These are phyloP conservation scores for Platyscapa corneri DNA, from an alignment of 1,140 invertebrate species.

Conservation along the genomic window DNA sequence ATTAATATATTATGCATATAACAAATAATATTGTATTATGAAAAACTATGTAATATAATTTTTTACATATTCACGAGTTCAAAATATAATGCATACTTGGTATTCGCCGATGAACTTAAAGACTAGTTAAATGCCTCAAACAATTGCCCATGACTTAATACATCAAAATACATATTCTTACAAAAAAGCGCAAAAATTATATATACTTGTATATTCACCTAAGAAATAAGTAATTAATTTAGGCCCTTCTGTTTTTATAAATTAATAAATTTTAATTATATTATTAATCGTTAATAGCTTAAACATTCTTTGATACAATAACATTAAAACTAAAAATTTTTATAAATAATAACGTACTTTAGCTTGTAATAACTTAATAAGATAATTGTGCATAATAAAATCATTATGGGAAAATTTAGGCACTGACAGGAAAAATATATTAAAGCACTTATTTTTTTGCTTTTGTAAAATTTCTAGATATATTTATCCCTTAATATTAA, in stretches of 20 bases:
- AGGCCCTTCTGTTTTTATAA: constrained; percentile 41
- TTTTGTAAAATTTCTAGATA: constrained; percentile 37
- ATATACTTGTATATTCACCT: constrained; percentile 43
- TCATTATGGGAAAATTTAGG: constrained; percentile 43
- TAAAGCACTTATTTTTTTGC: constrained; percentile 32
- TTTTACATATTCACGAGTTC: constrained; percentile 38
- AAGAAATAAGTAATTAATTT: constrained; percentile 35
- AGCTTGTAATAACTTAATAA: constrained; percentile 13
- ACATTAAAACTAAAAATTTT: constrained; percentile 28
- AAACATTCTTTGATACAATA: constrained; percentile 30
- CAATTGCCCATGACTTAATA: constrained; percentile 35
- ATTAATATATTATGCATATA: constrained; percentile 52
- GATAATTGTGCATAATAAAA: constrained; percentile 45
- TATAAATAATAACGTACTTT: constrained; percentile 19
- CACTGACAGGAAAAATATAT: constrained; percentile 49
- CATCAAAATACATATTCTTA: constrained; percentile 37
- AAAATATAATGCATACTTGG: constrained; percentile 46
- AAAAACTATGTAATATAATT: constrained; percentile 45
- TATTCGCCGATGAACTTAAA: constrained; percentile 50
- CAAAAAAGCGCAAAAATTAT: constrained; percentile 27
- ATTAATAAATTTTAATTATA: constrained; percentile 29
- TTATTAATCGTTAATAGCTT: constrained; percentile 30
- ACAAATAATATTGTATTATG: constrained; percentile 49
- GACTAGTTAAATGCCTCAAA: constrained; percentile 50
- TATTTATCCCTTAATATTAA: constrained; percentile 37